Conservation (phyloP, 2,797 vertebrate species). For the Bradypodion pumilum region DNA sequence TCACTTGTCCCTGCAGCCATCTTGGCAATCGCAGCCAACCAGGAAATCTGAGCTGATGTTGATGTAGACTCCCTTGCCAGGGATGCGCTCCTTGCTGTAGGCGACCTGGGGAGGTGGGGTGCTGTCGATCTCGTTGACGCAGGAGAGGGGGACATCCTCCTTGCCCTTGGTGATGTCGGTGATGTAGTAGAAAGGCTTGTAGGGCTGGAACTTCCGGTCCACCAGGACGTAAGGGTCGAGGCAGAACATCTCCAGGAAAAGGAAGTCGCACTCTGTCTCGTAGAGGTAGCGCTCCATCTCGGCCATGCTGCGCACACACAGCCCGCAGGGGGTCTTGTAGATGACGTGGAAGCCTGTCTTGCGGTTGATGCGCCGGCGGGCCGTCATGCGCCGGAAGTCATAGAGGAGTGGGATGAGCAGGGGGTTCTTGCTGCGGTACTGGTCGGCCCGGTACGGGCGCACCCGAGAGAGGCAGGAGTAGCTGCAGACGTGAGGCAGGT, state of each 20-base stretch:
- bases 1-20: constrained; percentile 95
- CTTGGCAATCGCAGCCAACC: constrained; percentile 94
- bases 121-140: constrained; percentile 95
- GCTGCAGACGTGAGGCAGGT: constrained; percentile 88
- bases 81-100: constrained; percentile 98
- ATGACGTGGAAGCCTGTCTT: constrained; percentile 98
- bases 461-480: constrained; percentile 86
- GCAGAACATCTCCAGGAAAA: constrained; percentile 98
- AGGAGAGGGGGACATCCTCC: constrained; percentile 94
- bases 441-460: constrained; percentile 75
- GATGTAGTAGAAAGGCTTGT: constrained; percentile 93
- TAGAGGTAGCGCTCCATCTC: constrained; percentile 96
- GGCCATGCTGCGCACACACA: constrained; percentile 92
- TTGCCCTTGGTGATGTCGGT: constrained; percentile 89
- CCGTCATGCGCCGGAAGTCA: constrained; percentile 95
- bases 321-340: constrained; percentile 95
- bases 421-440: constrained; percentile 89
- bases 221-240: constrained; percentile 96
- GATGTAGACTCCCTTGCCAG: constrained; percentile 92
- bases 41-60: constrained; percentile 92
- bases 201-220: constrained; percentile 93
- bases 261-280: constrained; percentile 90
- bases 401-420: constrained; percentile 92
- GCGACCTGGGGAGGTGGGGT: constrained; percentile 89
- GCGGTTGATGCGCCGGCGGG: constrained; percentile 90